Conservation (phyloP, 2,113 vertebrate species). For the Rousettus leschenaultii region DNA sequence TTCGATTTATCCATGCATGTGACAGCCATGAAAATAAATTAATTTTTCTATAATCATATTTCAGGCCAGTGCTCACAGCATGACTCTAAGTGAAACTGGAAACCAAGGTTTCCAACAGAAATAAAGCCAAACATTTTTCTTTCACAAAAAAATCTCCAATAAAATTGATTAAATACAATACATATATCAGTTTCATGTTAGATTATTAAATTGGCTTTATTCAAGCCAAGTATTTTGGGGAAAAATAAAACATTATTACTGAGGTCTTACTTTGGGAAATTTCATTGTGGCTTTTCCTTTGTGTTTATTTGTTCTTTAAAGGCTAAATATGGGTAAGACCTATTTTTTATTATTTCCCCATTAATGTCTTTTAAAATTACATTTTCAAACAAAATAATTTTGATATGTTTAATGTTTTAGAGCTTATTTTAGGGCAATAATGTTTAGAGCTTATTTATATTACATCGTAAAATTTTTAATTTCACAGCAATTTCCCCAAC, state of each 20-base stretch:
- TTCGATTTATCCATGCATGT: neutral
- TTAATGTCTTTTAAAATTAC: neutral
- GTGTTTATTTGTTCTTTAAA: conserved; percentile 2
- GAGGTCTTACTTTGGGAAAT: neutral
- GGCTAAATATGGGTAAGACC: neutral
- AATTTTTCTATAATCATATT: neutral
- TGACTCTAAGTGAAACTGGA: neutral
- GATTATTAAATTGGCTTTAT: neutral
- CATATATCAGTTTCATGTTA: neutral
- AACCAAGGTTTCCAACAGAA: neutral
- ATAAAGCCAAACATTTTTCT: neutral
- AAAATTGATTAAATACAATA: neutral
- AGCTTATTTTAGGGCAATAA: too few relatives aligned
- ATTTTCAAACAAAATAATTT: conserved; percentile 17
- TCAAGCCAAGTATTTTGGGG: neutral
- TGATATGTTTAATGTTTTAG: neutral
- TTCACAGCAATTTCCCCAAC: neutral
- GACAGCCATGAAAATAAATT: neutral
- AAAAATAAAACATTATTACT: neutral
- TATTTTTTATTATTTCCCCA: neutral
- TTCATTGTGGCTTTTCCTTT: neutral
- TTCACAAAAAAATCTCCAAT: neutral
- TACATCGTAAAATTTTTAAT: neutral
- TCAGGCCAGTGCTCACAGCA: neutral
- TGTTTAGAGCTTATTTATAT: neutral